Evolutionary conservation across 2,113 vertebrate species (phyloP).

Genomic region (Caloenas nicobarica): DNA sequence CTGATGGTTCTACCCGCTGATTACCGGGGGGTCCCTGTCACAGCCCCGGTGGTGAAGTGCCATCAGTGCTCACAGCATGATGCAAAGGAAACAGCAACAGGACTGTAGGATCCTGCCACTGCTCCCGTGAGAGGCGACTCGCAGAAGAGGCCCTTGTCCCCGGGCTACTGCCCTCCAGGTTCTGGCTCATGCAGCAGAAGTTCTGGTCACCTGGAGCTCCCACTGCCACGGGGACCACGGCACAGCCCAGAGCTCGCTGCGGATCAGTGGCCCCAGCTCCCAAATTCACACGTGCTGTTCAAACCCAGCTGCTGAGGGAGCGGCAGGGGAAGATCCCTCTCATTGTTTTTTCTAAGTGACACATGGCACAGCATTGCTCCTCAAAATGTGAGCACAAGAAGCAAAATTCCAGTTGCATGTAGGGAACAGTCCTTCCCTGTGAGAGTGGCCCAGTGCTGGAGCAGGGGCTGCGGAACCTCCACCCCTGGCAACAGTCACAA

Average conservation of each 20-base stretch:
- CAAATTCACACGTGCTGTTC: too few species aligned
- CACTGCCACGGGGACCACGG: too few species aligned
- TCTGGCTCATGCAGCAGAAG: too few species aligned
- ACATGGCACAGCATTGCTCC: not conserved
- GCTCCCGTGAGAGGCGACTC: too few species aligned
- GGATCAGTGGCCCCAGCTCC: too few species aligned
- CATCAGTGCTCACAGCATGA: fast-evolving
- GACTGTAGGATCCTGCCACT: not conserved
- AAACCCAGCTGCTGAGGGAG: too few species aligned
- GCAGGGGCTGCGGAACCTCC: not conserved
- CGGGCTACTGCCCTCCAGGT: too few species aligned
- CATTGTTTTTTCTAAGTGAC: too few species aligned
- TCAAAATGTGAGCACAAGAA: not conserved
- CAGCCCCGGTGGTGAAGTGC: not conserved
- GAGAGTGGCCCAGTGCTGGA: not conserved
- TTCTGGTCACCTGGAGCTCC: too few species aligned
- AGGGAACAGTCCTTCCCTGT: not conserved
- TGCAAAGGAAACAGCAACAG: not conserved
- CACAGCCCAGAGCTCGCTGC: too few species aligned
- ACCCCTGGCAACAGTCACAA: not conserved
- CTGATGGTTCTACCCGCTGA: not conserved
- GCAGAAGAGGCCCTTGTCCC: too few species aligned
- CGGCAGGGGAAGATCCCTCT: too few species aligned
- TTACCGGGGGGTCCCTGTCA: not conserved
- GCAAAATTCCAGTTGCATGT: not conserved